A percentile compares a stretch with the other conserved stretches of the same genome.
Evolutionary conservation across 2,113 vertebrate species (phyloP).

Genomic region (Garra rufa): DNA sequence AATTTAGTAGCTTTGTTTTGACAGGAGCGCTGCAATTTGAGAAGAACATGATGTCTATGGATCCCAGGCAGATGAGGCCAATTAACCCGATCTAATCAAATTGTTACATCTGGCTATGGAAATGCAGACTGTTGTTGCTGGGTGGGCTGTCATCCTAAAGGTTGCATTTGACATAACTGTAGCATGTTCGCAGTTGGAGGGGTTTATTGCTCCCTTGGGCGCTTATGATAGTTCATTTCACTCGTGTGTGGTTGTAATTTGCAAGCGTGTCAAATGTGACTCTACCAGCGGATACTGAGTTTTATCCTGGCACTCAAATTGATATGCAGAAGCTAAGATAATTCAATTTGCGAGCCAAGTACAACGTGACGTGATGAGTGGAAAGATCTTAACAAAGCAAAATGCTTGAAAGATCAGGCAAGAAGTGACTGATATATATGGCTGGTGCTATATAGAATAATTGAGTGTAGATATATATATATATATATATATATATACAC

Average conservation of each 20-base stretch:
- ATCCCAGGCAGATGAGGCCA: slow-evolving; percentile 66
- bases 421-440: neutral
- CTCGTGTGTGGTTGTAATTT: slow-evolving; percentile 41
- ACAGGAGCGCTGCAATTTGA: slow-evolving; percentile 46
- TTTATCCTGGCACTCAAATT: neutral
- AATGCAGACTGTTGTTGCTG: slow-evolving; percentile 64
- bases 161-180: slow-evolving; percentile 70
- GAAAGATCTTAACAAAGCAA: neutral
- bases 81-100: slow-evolving; percentile 75
- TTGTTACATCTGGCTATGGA: slow-evolving; percentile 71
- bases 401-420: neutral
- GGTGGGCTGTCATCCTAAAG: slow-evolving; percentile 68
- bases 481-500: no score
- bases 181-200: slow-evolving; percentile 54
- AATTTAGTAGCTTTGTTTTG: slow-evolving; percentile 44
- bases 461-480: no score
- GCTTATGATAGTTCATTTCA: slow-evolving; percentile 63
- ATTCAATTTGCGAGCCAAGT: neutral
- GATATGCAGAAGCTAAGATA: slow-evolving; percentile 1
- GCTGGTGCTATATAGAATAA: no score
- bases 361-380: neutral
- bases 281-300: neutral
- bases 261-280: slow-evolving; percentile 24
- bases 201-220: slow-evolving; percentile 50
- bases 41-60: slow-evolving; percentile 58